phyloP scores from a whole-genome alignment of 2,113 vertebrate species.

The Mirounga angustirostris region DNA sequence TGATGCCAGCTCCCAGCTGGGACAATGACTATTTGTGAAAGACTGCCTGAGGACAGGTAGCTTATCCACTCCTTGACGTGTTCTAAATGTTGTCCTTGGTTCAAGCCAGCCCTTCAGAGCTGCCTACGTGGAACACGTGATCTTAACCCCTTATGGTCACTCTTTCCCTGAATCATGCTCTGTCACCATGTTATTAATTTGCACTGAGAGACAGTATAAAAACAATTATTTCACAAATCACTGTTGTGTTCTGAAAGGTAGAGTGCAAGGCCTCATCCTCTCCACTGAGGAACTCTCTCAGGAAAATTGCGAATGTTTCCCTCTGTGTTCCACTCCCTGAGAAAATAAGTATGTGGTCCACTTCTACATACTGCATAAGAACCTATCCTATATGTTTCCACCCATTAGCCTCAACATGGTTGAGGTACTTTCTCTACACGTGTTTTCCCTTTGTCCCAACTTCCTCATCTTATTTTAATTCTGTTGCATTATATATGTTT shows the following conservation, averaged over 20 bases:
- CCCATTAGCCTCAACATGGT: not conserved
- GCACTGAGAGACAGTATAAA: conserved; percentile 1
- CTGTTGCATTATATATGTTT: not conserved
- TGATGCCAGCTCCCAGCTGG: conserved; percentile 13
- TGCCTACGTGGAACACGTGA: not conserved
- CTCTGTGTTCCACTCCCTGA: not conserved
- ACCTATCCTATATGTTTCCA: not conserved
- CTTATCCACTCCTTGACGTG: not conserved
- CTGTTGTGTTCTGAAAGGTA: not conserved
- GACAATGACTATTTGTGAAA: conserved; percentile 17
- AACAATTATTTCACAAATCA: conserved; percentile 48
- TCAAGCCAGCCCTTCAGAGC: conserved; percentile 16
- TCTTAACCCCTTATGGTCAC: not conserved
- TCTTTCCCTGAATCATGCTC: not conserved
- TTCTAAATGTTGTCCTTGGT: conserved; percentile 18
- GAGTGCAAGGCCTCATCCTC: not conserved
- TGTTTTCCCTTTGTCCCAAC: not conserved
- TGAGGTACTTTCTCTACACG: not conserved
- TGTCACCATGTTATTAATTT: not conserved
- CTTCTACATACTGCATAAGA: not conserved
- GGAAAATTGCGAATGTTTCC: not conserved
- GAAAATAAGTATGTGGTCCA: not conserved
- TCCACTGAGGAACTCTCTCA: not conserved
- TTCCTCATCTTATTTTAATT: conserved; percentile 15
- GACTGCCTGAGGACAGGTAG: conserved; percentile 44